phyloP scores from a whole-genome alignment of 2,888 invertebrate genomes.

The Rotaria sp. region DNA sequence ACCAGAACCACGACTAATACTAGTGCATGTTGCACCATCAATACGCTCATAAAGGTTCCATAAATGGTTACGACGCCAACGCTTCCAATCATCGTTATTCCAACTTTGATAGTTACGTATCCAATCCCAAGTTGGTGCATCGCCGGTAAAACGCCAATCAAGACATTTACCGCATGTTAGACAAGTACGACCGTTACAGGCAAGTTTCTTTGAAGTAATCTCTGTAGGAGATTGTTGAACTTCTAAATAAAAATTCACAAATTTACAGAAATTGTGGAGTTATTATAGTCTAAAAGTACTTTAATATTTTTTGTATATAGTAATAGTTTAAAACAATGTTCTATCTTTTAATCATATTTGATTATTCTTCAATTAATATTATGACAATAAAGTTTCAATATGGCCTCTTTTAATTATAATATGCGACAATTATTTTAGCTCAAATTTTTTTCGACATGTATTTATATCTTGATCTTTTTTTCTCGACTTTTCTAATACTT shows the following conservation, averaged over 20 bases:
- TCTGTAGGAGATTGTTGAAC: not conserved
- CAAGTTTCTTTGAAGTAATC: not conserved
- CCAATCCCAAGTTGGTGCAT: not conserved
- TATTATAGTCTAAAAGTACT: too few relatives aligned
- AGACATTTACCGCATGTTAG: not conserved
- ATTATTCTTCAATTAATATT: too few relatives aligned
- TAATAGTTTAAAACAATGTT: too few relatives aligned
- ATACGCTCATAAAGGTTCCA: not conserved
- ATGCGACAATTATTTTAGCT: too few relatives aligned
- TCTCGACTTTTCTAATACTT: too few relatives aligned
- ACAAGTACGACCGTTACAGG: constrained; percentile 1
- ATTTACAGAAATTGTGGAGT: not conserved
- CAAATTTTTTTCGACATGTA: too few relatives aligned
- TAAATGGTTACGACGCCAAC: not conserved
- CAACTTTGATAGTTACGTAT: not conserved
- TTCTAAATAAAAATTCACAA: not conserved
- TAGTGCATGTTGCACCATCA: not conserved
- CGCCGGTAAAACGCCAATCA: constrained; percentile 17
- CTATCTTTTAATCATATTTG: too few relatives aligned
- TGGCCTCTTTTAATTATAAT: too few relatives aligned
- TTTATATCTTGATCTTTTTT: too few relatives aligned
- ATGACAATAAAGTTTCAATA: too few relatives aligned
- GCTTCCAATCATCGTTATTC: not conserved
- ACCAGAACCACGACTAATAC: not conserved
- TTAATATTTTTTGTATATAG: too few relatives aligned